Conservation (phyloP, 2,113 vertebrate species). For the Sminthopsis crassicaudata region DNA sequence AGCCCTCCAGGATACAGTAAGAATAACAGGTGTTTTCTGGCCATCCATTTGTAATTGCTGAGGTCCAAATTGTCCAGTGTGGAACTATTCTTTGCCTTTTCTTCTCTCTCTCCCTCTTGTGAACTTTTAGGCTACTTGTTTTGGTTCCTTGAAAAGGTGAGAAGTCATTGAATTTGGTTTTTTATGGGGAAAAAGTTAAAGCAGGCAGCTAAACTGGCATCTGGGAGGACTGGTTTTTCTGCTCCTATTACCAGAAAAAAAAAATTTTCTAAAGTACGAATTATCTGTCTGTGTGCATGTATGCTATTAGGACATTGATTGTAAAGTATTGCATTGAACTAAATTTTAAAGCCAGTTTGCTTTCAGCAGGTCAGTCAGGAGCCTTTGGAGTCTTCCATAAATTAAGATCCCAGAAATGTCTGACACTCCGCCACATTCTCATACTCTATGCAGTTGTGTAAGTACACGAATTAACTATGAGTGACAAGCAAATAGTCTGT, state of each 20-base stretch:
- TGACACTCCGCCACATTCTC: constrained; percentile 89
- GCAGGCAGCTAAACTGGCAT: constrained; percentile 19
- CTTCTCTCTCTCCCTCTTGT: neutral
- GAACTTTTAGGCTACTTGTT: constrained; percentile 11
- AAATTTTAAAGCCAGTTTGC: neutral
- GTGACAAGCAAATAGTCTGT: constrained; percentile 13
- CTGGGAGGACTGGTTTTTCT: neutral
- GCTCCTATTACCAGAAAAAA: neutral
- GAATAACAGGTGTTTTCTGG: neutral
- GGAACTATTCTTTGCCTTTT: neutral
- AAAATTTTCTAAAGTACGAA: neutral
- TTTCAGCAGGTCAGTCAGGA: constrained; percentile 80
- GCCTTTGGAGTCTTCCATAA: constrained; percentile 73
- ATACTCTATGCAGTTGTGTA: constrained; percentile 92
- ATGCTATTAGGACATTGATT: neutral
- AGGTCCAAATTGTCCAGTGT: neutral
- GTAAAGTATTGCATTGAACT: neutral
- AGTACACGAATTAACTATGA: constrained; percentile 77
- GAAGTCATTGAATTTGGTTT: constrained; percentile 28
- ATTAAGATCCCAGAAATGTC: constrained; percentile 82
- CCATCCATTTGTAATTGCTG: neutral
- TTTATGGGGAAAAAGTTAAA: neutral
- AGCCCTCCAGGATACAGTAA: constrained; percentile 83
- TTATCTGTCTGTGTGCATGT: neutral
- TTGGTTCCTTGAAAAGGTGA: constrained; percentile 7